Base-by-base conservation (phyloP, 2,888 invertebrate genomes). In the Diplolepis rosae region DNA sequence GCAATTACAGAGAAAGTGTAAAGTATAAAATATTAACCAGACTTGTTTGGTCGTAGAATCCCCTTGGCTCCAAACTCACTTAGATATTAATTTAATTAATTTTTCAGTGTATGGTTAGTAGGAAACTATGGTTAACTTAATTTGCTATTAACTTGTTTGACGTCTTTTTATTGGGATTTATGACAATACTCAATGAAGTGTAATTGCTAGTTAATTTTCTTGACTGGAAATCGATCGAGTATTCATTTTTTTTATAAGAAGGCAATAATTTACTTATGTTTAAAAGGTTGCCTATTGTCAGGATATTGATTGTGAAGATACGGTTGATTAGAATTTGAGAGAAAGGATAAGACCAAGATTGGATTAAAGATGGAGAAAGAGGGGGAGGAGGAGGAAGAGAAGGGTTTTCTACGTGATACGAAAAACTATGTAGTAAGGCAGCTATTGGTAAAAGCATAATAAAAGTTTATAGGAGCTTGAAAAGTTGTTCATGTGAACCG, bases 291-390 rank as follows among this genome's bases (percentile, higher is more conserved):
- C 9, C 11, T 18, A 24, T 22, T 9, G 13, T 24, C 50, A 24
- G 7, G 24, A 50, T 56, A 56, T 56, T 56, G 56, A 56, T 56
- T 24, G 22, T 35, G 39, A 61, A 39, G n/a, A n/a, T 22, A 18
- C 24, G 13, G 22, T 35, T 61, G 61, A 61, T 61, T 61, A 61
- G 24, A 61, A 35, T 61, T 61, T 61, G 35, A 24, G 61, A 39
- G 61, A 24, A 24, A 22, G 39, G 35, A 39, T 39, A 22, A 61
- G 61, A 39, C 9, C 45, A 18, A 39, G 39, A 24, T 61, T 39
- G 24, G 61, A 13, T 61, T 61, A 39, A 24, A 13, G 39, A n/a
- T 35, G 6, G 39, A 1, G 35, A 18, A n/a, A 4, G 1, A 27
- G 7, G 39, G 15, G 1, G 11, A 1, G 24, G 3, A 24, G 24